Percentiles rank a stretch among this genome's conserved stretches.
These are phyloP conservation scores for Pinctada fucata DNA, from an alignment of 2,888 invertebrate species.

Conservation along the genomic window DNA sequence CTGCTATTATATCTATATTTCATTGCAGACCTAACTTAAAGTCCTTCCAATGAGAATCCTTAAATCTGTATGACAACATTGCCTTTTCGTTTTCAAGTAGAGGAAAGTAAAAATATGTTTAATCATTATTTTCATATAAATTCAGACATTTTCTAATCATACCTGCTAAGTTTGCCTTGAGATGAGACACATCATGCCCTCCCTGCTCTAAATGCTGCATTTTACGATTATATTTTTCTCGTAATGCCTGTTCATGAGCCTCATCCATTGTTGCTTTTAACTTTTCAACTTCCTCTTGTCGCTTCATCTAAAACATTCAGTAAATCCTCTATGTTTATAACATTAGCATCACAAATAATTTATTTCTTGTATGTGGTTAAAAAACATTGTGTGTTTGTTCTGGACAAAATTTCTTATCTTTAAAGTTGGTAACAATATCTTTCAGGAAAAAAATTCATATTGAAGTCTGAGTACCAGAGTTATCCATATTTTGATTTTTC, in stretches of 20 bases:
- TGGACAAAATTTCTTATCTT: not conserved
- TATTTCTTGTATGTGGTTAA: not conserved
- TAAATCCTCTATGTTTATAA: not conserved
- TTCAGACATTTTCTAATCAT: slow-evolving; percentile 16
- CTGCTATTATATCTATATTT: no score
- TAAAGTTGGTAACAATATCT: not conserved
- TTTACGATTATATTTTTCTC: slow-evolving; percentile 68
- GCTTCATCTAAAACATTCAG: slow-evolving; percentile 80
- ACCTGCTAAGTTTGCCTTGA: slow-evolving; percentile 71
- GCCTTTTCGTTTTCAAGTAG: no score
- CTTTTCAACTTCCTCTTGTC: slow-evolving; percentile 85
- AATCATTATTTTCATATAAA: no score
- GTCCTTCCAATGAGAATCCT: no score
- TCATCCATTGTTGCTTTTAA: slow-evolving; percentile 87
- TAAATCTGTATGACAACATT: no score
- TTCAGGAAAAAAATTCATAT: no score
- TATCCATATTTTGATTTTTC: no score
- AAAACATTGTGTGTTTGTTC: not conserved
- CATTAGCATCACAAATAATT: not conserved
- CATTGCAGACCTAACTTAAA: no score
- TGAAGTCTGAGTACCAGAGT: no score
- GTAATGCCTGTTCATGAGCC: slow-evolving; percentile 80
- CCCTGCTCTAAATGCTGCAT: slow-evolving; percentile 71
- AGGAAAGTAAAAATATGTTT: no score
- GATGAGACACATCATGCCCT: slow-evolving; percentile 72